phyloP scores from a whole-genome alignment of 2,113 vertebrate species.

The Arizona elegans region DNA sequence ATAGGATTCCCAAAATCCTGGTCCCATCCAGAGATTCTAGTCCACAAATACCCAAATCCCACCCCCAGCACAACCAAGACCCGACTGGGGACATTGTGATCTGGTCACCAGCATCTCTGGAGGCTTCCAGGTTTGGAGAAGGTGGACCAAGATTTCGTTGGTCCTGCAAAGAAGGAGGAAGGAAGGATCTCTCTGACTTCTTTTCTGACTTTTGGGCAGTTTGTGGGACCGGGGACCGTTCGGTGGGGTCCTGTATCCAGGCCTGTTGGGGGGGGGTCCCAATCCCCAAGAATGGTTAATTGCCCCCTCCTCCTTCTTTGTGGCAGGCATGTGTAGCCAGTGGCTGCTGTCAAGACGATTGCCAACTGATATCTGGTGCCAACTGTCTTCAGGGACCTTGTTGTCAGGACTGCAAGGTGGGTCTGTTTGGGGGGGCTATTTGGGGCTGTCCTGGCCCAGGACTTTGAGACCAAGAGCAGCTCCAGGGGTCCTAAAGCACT shows the following conservation, averaged over 20 bases:
- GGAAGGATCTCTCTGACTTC: no score
- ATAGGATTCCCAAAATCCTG: not conserved
- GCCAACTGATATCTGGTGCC: not conserved
- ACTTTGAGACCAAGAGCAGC: not conserved
- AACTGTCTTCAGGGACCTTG: not conserved
- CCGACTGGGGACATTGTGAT: no score
- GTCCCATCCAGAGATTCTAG: not conserved
- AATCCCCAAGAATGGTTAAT: not conserved
- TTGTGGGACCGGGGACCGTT: not conserved
- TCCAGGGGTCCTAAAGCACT: no score
- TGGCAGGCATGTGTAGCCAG: not conserved
- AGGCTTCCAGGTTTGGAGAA: no score
- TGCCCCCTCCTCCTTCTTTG: not conserved
- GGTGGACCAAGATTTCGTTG: no score
- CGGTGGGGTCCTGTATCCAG: not conserved
- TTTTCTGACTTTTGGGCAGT: no score
- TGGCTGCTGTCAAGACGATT: not conserved
- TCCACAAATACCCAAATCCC: no score
- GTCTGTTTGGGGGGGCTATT: not conserved
- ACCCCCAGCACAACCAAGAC: no score
- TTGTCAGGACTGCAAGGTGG: conserved; percentile 7
- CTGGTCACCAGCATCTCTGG: no score
- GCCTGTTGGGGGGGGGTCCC: no score
- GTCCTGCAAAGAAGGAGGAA: no score
- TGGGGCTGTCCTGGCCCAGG: not conserved